Percentiles rank a stretch among this genome's conserved stretches.
Evolutionary conservation across 2,113 vertebrate species (phyloP).

Genomic region (Etheostoma cragini): DNA sequence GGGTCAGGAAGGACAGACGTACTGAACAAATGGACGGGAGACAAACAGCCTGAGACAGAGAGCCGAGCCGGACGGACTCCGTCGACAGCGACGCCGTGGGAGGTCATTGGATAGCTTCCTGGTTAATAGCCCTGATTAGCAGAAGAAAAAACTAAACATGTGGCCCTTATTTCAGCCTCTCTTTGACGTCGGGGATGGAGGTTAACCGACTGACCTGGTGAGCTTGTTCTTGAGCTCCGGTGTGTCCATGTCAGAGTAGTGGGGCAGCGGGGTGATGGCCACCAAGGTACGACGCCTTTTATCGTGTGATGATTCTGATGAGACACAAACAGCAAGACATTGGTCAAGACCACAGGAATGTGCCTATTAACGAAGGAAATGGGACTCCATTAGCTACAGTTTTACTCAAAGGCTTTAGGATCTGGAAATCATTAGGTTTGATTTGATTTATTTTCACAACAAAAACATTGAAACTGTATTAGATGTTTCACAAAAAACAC

Average conservation of each 20-base stretch:
- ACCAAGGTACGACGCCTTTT: slow-evolving; percentile 73
- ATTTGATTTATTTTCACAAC: no score
- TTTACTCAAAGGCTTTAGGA: background rate
- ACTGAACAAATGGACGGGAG: background rate
- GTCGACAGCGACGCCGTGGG: slow-evolving; percentile 12
- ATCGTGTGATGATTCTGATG: slow-evolving; percentile 75
- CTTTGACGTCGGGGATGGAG: background rate
- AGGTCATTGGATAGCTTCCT: slow-evolving; percentile 48
- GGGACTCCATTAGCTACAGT: background rate
- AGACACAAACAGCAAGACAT: background rate
- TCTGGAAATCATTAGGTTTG: no score
- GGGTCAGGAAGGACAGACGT: background rate
- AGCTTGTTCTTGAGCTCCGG: slow-evolving; percentile 93
- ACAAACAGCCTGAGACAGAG: background rate
- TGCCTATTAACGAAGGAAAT: background rate
- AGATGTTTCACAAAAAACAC: no score
- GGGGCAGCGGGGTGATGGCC: slow-evolving; percentile 91
- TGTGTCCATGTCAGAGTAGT: slow-evolving; percentile 95
- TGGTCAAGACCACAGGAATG: background rate
- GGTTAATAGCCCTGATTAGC: slow-evolving; percentile 27
- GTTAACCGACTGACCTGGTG: slow-evolving; percentile 84
- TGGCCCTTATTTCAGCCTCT: background rate
- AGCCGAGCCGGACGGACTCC: slow-evolving; percentile 24
- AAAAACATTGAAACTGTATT: no score
- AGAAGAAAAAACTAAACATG: background rate